phyloP scores from a whole-genome alignment of 2,888 invertebrate genomes.

The Neria commutata region DNA sequence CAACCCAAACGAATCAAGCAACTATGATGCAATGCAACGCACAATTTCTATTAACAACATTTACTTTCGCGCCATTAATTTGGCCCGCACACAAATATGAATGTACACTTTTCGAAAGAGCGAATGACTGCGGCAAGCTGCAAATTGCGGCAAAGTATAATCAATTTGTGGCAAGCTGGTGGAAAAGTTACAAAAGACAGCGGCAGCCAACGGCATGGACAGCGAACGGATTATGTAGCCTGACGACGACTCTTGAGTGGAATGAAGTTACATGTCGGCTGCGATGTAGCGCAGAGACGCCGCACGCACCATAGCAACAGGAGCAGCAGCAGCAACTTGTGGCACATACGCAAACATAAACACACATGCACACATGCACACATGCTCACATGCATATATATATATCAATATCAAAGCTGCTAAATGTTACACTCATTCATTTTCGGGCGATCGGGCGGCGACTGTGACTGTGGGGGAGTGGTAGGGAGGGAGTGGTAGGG shows the following conservation, averaged over 20 bases:
- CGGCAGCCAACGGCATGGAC: not conserved
- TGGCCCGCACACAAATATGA: not conserved
- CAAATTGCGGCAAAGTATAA: slow-evolving; percentile 3
- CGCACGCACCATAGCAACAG: not conserved
- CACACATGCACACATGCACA: not conserved
- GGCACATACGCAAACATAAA: not conserved
- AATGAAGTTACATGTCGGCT: too few species aligned
- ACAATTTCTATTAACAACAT: slow-evolving; percentile 51
- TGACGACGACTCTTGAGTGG: not conserved
- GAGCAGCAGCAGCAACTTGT: not conserved
- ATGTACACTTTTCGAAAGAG: not conserved
- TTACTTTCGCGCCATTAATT: slow-evolving; percentile 42
- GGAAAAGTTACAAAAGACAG: not conserved
- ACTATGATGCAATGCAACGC: slow-evolving; percentile 21
- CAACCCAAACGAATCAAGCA: too few species aligned
- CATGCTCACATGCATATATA: not conserved
- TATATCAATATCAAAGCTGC: not conserved
- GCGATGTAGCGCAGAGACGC: too few species aligned
- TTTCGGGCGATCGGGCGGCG: not conserved
- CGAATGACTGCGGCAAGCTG: not conserved
- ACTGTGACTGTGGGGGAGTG: too few species aligned
- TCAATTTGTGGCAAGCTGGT: slow-evolving; percentile 8
- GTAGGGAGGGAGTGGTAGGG: too few species aligned
- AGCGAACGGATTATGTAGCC: too few species aligned
- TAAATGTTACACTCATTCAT: not conserved